These are phyloP conservation scores for Rhizomys pruinosus DNA, from an alignment of 2,113 vertebrate genomes.

Conservation along the genomic window DNA sequence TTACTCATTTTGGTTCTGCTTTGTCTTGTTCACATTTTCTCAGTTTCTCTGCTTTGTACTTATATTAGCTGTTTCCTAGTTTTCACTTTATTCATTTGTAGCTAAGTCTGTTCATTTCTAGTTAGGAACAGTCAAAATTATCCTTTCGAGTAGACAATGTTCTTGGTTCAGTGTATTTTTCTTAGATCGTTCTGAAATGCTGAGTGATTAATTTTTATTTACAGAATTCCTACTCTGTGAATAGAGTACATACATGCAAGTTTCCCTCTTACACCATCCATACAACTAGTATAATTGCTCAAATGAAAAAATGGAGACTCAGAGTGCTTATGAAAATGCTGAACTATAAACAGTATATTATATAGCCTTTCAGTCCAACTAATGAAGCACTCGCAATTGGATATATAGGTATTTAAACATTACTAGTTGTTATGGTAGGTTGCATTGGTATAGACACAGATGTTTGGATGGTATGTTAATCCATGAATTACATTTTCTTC, in stretches of 20 bases:
- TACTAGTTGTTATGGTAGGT: too few relatives aligned
- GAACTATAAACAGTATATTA: neutral
- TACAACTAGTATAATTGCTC: neutral
- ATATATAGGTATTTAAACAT: too few relatives aligned
- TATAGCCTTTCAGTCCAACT: too few relatives aligned
- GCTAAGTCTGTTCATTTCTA: slow-evolving; percentile 29
- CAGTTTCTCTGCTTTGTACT: slow-evolving; percentile 40
- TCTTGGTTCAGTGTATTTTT: neutral
- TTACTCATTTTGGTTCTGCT: slow-evolving; percentile 29
- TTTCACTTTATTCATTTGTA: slow-evolving; percentile 49
- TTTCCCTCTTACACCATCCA: neutral
- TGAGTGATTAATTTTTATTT: neutral
- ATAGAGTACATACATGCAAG: neutral
- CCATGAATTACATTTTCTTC: too few relatives aligned
- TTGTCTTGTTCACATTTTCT: slow-evolving; percentile 14
- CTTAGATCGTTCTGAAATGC: neutral
- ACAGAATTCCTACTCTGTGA: neutral
- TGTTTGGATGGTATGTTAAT: too few relatives aligned
- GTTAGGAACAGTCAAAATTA: neutral
- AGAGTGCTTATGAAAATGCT: neutral
- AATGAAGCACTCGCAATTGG: too few relatives aligned
- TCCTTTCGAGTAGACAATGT: slow-evolving; percentile 8
- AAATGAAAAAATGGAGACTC: neutral
- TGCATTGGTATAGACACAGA: too few relatives aligned
- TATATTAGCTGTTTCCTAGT: slow-evolving; percentile 34